phyloP scores from a whole-genome alignment of 2,113 vertebrate species.

The Cathartes aura region DNA sequence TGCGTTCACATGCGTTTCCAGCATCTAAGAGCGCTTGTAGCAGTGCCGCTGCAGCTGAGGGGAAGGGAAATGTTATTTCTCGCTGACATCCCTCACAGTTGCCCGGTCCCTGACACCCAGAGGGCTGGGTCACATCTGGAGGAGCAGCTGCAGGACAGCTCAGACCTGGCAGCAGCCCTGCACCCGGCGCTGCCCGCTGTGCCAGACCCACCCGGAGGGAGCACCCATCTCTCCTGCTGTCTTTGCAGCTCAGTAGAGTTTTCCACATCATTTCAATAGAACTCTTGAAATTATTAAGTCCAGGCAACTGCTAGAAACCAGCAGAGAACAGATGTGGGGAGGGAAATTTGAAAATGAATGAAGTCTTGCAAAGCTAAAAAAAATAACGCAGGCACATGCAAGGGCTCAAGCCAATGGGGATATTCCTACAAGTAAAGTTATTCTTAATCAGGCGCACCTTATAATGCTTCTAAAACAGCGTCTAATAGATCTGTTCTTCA shows the following conservation, averaged over 20 bases:
- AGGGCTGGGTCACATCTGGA: background rate
- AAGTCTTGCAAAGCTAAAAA: background rate
- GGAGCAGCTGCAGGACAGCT: background rate
- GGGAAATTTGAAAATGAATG: background rate
- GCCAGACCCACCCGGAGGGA: background rate
- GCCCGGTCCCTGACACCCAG: background rate
- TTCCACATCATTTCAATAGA: background rate
- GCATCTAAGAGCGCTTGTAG: background rate
- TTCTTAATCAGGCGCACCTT: background rate
- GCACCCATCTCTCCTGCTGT: background rate
- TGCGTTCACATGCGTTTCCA: background rate
- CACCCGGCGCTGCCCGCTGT: background rate
- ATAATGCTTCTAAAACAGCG: background rate
- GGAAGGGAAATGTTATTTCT: background rate
- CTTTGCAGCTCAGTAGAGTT: background rate
- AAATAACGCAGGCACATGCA: too few species aligned
- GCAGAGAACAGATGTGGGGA: background rate
- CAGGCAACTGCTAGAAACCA: background rate
- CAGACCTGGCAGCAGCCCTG: background rate
- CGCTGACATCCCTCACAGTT: background rate
- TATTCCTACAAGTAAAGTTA: background rate
- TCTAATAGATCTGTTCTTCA: fast-evolving
- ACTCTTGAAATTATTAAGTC: background rate
- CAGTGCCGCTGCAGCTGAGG: background rate
- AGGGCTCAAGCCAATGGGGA: background rate